A percentile compares a stretch with the other conserved stretches of the same genome.
Conservation (phyloP, 2,888 invertebrate species). For the Diaprepes abbreviatus region DNA sequence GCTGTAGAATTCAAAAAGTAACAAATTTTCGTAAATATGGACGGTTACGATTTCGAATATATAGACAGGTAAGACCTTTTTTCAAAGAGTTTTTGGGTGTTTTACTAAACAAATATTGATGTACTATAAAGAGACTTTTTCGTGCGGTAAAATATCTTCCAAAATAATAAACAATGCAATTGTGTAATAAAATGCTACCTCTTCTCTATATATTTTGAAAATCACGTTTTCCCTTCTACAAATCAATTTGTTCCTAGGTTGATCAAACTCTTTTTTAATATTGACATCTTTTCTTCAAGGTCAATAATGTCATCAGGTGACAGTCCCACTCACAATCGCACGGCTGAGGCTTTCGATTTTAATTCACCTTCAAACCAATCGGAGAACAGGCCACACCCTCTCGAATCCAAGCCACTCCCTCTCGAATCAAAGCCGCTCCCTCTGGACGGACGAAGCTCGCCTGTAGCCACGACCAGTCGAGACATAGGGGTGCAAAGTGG, state of each 20-base stretch:
- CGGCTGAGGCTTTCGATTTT: slow-evolving; percentile 57
- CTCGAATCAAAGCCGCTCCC: slow-evolving; percentile 32
- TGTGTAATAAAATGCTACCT: no score
- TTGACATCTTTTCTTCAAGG: slow-evolving; percentile 54
- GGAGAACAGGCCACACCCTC: slow-evolving; percentile 2
- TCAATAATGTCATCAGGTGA: slow-evolving; percentile 60
- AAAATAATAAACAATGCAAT: no score
- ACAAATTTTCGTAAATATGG: slow-evolving; percentile 14
- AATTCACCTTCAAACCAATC: slow-evolving; percentile 15
- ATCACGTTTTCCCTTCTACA: no score
- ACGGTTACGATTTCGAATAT: slow-evolving; percentile 21
- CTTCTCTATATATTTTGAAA: no score
- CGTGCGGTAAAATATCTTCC: no score
- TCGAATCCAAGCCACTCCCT: slow-evolving; percentile 33
- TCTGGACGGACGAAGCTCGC: slow-evolving; percentile 50
- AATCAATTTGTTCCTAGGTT: no score
- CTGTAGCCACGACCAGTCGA: slow-evolving; percentile 57
- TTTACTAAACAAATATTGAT: no score
- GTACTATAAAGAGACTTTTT: no score
- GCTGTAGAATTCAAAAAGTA: no score
- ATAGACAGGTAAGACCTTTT: slow-evolving; percentile 24
- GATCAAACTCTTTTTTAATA: no score
- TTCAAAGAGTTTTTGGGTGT: not conserved
- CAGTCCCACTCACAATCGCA: slow-evolving; percentile 55
- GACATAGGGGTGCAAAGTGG: slow-evolving; percentile 55